phyloP scores from a whole-genome alignment of 2,888 invertebrate genomes.

The Hypsopygia costalis region DNA sequence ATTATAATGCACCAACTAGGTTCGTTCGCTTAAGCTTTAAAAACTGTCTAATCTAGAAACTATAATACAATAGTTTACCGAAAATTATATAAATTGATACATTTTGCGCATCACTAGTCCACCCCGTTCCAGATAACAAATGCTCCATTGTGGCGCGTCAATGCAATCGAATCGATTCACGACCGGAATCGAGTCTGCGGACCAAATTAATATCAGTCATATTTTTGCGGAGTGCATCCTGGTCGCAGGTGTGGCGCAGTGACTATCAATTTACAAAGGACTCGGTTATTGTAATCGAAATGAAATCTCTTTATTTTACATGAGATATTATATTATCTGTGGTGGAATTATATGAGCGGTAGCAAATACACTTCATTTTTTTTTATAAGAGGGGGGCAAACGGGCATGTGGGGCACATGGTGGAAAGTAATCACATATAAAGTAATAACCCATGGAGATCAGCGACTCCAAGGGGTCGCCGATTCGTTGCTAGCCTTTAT shows the following conservation, averaged over 20 bases:
- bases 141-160: conserved; percentile 6
- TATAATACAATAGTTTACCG: background rate
- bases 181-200: background rate
- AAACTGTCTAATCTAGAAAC: too few relatives aligned
- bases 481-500: too few relatives aligned
- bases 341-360: too few relatives aligned
- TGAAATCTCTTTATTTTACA: background rate
- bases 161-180: conserved; percentile 3
- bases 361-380: too few relatives aligned
- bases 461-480: too few relatives aligned
- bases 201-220: background rate
- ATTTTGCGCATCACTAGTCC: background rate
- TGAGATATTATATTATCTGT: background rate
- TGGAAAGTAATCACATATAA: too few relatives aligned
- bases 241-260: background rate
- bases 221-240: background rate
- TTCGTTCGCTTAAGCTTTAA: too few relatives aligned
- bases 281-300: background rate
- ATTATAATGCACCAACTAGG: too few relatives aligned
- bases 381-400: too few relatives aligned
- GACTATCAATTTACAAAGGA: background rate
- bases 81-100: background rate
- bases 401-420: too few relatives aligned
- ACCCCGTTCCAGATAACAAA: background rate
- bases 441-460: too few relatives aligned